A percentile compares a stretch with the other conserved stretches of the same genome.
Evolutionary conservation across 2,888 invertebrate genomes (phyloP).

Genomic region (Meloe dianella): DNA sequence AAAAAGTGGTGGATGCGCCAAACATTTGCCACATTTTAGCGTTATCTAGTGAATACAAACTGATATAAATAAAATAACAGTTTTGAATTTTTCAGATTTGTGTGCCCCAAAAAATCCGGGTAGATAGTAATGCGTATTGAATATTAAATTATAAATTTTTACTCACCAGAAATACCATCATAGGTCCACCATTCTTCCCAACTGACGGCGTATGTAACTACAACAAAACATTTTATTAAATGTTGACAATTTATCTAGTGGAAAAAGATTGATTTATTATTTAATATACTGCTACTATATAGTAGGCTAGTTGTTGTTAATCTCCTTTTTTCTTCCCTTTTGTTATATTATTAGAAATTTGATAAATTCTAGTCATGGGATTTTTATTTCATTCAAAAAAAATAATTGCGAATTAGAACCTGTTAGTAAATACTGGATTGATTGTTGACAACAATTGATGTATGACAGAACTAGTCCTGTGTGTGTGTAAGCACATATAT

Average conservation of each 20-base stretch:
- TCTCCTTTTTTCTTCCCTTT: too few relatives aligned
- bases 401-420: too few relatives aligned
- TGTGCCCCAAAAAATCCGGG: background rate
- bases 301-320: background rate
- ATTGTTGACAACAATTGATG: slow-evolving; percentile 55
- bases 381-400: too few relatives aligned
- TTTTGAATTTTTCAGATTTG: background rate
- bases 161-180: slow-evolving; percentile 82
- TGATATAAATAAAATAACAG: background rate
- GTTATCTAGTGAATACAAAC: background rate
- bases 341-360: too few relatives aligned
- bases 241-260: slow-evolving; percentile 1
- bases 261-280: slow-evolving; percentile 6
- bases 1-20: slow-evolving; percentile 1
- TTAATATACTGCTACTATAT: too few relatives aligned
- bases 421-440: slow-evolving; percentile 42
- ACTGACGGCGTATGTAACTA: slow-evolving; percentile 78
- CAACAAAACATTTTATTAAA: slow-evolving; percentile 59
- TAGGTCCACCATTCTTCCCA: slow-evolving; percentile 80
- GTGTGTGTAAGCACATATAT: slow-evolving; percentile 53
- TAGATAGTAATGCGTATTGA: background rate
- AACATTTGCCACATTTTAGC: background rate
- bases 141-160: slow-evolving; percentile 17
- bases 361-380: too few relatives aligned
- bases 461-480: slow-evolving; percentile 46